Evolutionary conservation across 2,888 invertebrate genomes (phyloP), one percentile per base, ranked within the genome.

Genomic region (Masnerella sp.): DNA sequence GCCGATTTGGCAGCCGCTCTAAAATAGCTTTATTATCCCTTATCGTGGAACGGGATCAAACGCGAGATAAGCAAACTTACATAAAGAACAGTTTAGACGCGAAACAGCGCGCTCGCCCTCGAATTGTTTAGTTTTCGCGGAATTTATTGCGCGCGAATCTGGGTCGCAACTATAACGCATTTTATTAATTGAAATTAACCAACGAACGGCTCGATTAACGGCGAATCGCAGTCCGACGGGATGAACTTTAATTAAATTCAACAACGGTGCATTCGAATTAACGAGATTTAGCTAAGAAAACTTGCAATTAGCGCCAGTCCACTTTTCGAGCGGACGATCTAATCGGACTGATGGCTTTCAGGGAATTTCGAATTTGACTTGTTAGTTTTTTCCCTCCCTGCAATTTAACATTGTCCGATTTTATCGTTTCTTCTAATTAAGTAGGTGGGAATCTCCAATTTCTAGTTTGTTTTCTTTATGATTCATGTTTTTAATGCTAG

Each of bases 221-320:
- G 18, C 11, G 34, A 34, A 22, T 22, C 12, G 14, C 30, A 20
- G 49, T 34, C 34, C 49, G 9, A 20, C 20, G 11, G 34, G 52
- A 36, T 18, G 38, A 52, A 52, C 52, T 52, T 18, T 18, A 52
- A 52, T 52, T 52, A 52, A 52, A 36, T 25, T 38, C 25, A 38
- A 52, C 15, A 52, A 22, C 52, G 12, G 9, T 22, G 36, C 22
- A 36, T 36, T 52, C 15, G 38, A 38, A 52, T 52, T 36, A 52
- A 36, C 38, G 25, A 36, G 14, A 52, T 36, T 32, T 36, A 25
- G 15, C 22, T 38, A 38, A 12, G 36, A 22, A 38, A 52, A 36
- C 1, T 18, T 51, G 8, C n/a, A 38, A 52, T 52, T 52, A 22
- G 15, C 25, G 7, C 5, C 22, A 20, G 18, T 20, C 3, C 1